Base-by-base conservation (phyloP, 2,888 invertebrate genomes). In the Xestia sexstrigata region DNA sequence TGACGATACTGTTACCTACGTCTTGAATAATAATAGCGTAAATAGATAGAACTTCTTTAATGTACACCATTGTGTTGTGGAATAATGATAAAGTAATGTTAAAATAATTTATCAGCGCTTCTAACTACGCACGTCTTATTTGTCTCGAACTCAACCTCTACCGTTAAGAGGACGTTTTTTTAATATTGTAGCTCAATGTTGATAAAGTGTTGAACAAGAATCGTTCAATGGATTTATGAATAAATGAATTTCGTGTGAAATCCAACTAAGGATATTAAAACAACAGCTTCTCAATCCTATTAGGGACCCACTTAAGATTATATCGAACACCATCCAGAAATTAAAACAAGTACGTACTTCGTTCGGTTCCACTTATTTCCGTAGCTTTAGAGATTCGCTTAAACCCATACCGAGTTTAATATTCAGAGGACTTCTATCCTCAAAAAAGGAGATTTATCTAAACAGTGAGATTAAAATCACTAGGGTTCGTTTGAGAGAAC, bases 391-490 rank as follows among this genome's bases (percentile, higher is more conserved):
- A 89, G 84, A 85, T 79, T 85, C 82, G 87, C 76, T 88, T 87
- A 88, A 89, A 88, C 88, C 86, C 87, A 86, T 84, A 81, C 83
- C 75, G 75, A 85, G 83, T 90, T 92, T 91, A 91, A 92, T 89
- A 93, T 92, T 90, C 89, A 83, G 81, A 89, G 88, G 88, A 92
- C 86, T 92, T 90, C 89, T 87, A 85, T 80, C 81, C 78, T 83
- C 84, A 82, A 91, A 92, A 92, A 91, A 90, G 87, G 86, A 89
- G 89, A 88, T 91, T 90, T 93, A 92, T 93, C 92, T 93, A 93
- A 94, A 94, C 93, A 94, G 91, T 91, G 89, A 94, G 94, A 95
- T 95, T 95, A 94, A 94, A 94, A 92, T 92, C 92, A 90, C 92
- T 91, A 92, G 89, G 93, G 91, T 88, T 90, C 88, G 91, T 92